These are phyloP conservation scores for Pandemis cinnamomeana DNA, from an alignment of 2,888 invertebrate genomes.

Conservation along the genomic window DNA sequence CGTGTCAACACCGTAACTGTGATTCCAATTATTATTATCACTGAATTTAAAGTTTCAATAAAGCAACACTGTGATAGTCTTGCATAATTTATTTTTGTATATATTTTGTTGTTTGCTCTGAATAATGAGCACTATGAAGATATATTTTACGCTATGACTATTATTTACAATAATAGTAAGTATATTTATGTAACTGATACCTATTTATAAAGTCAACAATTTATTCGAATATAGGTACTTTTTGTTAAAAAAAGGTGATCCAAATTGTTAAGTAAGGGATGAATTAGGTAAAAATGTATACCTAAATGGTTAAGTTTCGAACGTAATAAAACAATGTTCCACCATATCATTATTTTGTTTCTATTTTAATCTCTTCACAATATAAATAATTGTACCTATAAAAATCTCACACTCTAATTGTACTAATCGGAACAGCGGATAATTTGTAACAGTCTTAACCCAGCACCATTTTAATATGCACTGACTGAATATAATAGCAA, in stretches of 20 bases:
- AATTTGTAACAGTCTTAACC: too few species aligned
- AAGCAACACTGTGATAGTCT: slow-evolving; percentile 40
- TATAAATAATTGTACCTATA: slow-evolving; percentile 2
- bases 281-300: slow-evolving; percentile 2
- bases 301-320: slow-evolving; percentile 1
- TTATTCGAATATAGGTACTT: background rate
- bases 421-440: background rate
- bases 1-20: slow-evolving; percentile 10
- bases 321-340: slow-evolving; percentile 26
- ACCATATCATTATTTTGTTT: slow-evolving; percentile 13
- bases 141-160: slow-evolving; percentile 10
- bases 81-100: slow-evolving; percentile 16
- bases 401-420: background rate
- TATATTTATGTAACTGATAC: slow-evolving; percentile 17
- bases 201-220: background rate
- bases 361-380: slow-evolving; percentile 10
- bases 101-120: background rate
- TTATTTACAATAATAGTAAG: slow-evolving; percentile 14
- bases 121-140: slow-evolving; percentile 9
- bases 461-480: too few species aligned
- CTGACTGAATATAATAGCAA: background rate
- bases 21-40: slow-evolving; percentile 22
- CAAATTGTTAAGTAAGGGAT: slow-evolving; percentile 4
- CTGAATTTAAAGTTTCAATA: slow-evolving; percentile 14
- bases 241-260: slow-evolving; percentile 6